phyloP scores from a whole-genome alignment of 2,797 vertebrate genomes.

The Nothura maculosa region DNA sequence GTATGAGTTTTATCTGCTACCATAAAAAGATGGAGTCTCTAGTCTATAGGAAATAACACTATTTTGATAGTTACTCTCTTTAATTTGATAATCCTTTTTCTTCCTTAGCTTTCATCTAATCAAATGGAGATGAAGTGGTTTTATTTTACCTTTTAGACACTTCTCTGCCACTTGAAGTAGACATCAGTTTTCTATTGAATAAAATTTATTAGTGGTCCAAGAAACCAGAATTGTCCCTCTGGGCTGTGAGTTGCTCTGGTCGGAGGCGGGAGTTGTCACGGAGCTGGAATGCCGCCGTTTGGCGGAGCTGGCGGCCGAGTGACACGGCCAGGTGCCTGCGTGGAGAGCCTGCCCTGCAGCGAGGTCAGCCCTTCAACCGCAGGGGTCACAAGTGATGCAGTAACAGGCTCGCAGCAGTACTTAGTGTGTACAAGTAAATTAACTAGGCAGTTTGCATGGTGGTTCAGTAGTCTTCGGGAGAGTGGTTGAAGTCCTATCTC shows the following conservation, averaged over 20 bases:
- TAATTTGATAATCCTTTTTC: conserved; percentile 22
- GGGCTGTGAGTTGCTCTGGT: not conserved
- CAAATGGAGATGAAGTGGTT: conserved; percentile 3
- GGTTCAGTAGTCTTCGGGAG: not conserved
- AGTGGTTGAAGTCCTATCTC: not conserved
- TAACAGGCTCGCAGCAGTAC: not conserved
- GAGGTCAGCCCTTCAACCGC: conserved; percentile 2
- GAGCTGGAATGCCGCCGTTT: conserved; percentile 19
- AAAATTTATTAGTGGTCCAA: conserved; percentile 61
- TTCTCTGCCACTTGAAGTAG: conserved; percentile 3
- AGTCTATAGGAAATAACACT: not conserved
- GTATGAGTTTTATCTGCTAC: not conserved
- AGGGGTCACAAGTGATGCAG: not conserved
- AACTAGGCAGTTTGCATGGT: not conserved
- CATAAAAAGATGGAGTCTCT: not conserved
- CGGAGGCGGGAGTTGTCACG: conserved; percentile 56
- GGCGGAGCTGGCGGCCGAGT: conserved; percentile 7
- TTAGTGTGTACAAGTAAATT: not conserved
- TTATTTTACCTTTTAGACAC: conserved; percentile 27
- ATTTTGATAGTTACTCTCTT: not conserved
- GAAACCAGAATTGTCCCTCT: not conserved
- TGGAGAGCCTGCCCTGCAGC: not conserved
- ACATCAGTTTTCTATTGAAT: conserved; percentile 55
- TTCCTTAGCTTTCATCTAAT: conserved; percentile 25
- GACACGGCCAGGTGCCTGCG: conserved; percentile 16